Base-by-base conservation (phyloP, 1,140 invertebrate genomes). In the Nomia melanderi region DNA sequence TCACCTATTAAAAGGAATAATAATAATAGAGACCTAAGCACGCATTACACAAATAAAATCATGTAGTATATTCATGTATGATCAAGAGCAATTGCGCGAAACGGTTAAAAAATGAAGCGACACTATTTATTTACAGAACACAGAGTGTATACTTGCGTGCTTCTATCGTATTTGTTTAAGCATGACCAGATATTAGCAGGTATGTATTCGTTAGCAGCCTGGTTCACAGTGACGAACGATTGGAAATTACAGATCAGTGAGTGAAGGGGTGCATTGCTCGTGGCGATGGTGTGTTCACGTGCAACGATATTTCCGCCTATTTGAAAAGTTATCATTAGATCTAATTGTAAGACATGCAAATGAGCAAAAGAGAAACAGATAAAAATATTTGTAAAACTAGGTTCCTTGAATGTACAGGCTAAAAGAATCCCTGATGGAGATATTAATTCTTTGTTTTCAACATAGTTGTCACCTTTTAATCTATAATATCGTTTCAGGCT, bases 181-280 rank as follows among this genome's bases (percentile, higher is more conserved):
- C 39, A 25, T 9, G 14, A 31, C n/a, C 33, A 56, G 25, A 44
- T 56, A 41, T 65, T 14, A 56, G 41, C n/a, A n/a, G n/a, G n/a
- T 25, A 56, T 20, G 36, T 25, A 23, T 8, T 36, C 0, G 31
- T 53, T 73, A 54, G 11, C 2, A 12, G 0, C 17, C 25, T 25
- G 44, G 9, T 56, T 74, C 17, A 23, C 9, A 17, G n/a, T 31
- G 33, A 5, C 2, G 23, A 31, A 54, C 20, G 17, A 64, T 8
- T 39, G 33, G 36, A 73, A 74, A 33, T 74, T 65, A 56, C 27
- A 65, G 50, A 74, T 33, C 2, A 23, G 9, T 6, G 12, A 29
- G 3, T 31, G 27, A 66, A 57, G 23, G 36, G 36, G 39, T 47
- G 33, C 7, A 11, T 44, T 14, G 20, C 25, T 56, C 3, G 8